phyloP scores from a whole-genome alignment of 1,140 invertebrate species.

The Leptestheria dahalacensis region DNA sequence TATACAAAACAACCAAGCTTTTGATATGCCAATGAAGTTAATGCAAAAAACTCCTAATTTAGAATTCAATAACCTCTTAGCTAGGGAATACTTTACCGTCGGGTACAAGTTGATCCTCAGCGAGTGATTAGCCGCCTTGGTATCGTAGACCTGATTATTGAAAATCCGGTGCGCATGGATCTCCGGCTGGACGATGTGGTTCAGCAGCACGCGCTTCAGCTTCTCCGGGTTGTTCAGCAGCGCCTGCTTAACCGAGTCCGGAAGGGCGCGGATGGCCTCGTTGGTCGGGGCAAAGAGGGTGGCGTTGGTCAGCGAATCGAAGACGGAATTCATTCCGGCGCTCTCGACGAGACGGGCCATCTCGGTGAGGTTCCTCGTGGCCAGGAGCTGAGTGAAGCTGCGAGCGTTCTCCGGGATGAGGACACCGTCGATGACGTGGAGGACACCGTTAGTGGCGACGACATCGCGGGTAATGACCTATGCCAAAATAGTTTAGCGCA shows the following conservation, averaged over 20 bases:
- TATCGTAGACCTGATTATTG: conserved; percentile 33
- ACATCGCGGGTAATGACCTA: conserved; percentile 33
- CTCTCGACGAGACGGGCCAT: conserved; percentile 24
- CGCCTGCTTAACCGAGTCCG: conserved; percentile 39
- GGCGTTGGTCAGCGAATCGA: conserved; percentile 31
- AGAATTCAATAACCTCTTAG: background rate
- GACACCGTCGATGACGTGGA: conserved; percentile 37
- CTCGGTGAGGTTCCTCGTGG: conserved; percentile 28
- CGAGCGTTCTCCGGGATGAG: conserved; percentile 34
- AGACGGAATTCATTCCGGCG: conserved; percentile 28
- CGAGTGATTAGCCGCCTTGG: conserved; percentile 28
- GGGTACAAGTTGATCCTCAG: conserved; percentile 41
- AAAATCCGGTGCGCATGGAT: conserved; percentile 34
- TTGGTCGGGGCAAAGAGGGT: conserved; percentile 74
- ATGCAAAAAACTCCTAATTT: too few relatives aligned
- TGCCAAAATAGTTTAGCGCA: conserved; percentile 11
- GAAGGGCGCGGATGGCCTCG: conserved; percentile 49
- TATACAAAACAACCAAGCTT: too few relatives aligned
- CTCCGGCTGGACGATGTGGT: conserved; percentile 46
- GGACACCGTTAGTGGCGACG: conserved; percentile 39
- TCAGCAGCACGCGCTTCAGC: conserved; percentile 56
- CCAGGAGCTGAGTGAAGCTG: conserved; percentile 25
- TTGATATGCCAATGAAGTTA: too few relatives aligned
- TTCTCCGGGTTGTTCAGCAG: conserved; percentile 40
- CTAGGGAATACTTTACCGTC: conserved; percentile 25